phyloP scores from a whole-genome alignment of 1,140 invertebrate genomes.

The Colletes latitarsis region DNA sequence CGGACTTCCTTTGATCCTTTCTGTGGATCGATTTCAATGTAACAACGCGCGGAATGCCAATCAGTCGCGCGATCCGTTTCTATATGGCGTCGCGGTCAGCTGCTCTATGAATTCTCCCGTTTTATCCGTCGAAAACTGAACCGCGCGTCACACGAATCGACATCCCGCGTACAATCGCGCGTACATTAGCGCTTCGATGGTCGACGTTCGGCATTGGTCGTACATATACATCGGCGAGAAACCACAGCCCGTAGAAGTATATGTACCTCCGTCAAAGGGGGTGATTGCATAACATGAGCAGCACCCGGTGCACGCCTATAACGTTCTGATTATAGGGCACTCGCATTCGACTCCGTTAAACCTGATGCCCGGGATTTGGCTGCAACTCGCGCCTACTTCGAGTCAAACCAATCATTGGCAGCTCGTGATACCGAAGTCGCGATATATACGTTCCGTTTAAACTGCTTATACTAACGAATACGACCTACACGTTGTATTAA shows the following conservation, averaged over 20 bases:
- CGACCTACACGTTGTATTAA: constrained; percentile 51
- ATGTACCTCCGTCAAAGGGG: constrained; percentile 34
- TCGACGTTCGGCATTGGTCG: background rate
- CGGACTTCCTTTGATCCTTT: constrained; percentile 55
- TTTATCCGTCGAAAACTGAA: constrained; percentile 51
- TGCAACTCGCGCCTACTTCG: constrained; percentile 51
- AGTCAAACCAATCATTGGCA: constrained; percentile 56
- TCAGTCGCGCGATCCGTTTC: constrained; percentile 45
- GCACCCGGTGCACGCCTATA: constrained; percentile 54
- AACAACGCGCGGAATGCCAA: constrained; percentile 47
- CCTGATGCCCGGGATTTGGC: constrained; percentile 54
- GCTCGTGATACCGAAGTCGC: constrained; percentile 50
- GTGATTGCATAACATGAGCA: constrained; percentile 62
- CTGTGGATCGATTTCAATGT: constrained; percentile 39
- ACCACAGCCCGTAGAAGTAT: constrained; percentile 48
- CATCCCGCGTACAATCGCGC: constrained; percentile 38
- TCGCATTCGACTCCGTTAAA: constrained; percentile 62
- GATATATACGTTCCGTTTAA: constrained; percentile 25
- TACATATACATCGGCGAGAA: background rate
- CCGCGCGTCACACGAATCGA: constrained; percentile 44
- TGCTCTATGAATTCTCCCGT: constrained; percentile 51
- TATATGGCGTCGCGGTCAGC: constrained; percentile 40
- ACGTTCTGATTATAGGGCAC: constrained; percentile 64
- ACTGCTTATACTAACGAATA: constrained; percentile 55
- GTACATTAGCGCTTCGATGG: constrained; percentile 44